phyloP scores from a whole-genome alignment of 1,140 invertebrate species.

The Akabosia matsudoensis region DNA sequence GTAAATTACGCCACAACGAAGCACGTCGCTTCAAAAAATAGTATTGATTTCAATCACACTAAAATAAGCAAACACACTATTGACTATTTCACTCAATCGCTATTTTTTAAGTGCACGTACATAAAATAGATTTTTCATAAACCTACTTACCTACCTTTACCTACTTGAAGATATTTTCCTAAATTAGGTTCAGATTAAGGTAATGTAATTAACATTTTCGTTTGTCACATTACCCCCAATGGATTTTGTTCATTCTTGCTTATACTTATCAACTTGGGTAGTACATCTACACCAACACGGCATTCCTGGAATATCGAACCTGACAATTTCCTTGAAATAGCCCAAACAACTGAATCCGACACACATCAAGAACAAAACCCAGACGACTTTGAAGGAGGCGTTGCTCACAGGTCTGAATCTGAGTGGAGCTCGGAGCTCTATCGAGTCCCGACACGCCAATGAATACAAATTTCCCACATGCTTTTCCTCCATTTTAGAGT shows the following conservation, averaged over 20 bases:
- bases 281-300: neutral
- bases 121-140: too few species aligned
- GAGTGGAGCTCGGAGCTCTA: neutral
- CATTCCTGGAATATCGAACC: neutral
- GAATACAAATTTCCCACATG: neutral
- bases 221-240: too few species aligned
- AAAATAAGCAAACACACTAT: too few species aligned
- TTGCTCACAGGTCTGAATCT: neutral
- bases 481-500: neutral
- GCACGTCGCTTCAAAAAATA: too few species aligned
- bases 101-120: too few species aligned
- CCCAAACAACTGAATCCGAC: neutral
- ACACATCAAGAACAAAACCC: neutral
- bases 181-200: neutral
- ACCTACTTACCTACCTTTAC: too few species aligned
- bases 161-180: too few species aligned
- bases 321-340: neutral
- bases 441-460: neutral
- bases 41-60: too few species aligned
- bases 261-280: neutral
- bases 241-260: neutral
- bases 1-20: too few species aligned
- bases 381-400: neutral
- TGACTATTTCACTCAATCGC: too few species aligned
- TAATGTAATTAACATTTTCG: too few species aligned